Conservation (phyloP, 2,113 vertebrate species). For the Symphodus melops region DNA sequence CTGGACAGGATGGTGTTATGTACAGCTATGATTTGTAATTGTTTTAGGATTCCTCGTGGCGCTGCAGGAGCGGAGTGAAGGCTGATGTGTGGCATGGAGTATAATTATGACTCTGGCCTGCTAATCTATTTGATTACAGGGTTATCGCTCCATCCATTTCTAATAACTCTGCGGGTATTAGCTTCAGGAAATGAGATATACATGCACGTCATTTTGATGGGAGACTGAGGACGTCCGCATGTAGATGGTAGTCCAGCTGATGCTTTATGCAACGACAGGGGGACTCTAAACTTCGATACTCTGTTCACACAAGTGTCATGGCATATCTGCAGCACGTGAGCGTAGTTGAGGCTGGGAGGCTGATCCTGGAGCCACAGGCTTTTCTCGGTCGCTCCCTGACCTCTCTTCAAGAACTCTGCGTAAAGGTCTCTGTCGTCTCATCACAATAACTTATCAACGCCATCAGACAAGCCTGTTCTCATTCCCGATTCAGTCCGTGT, state of each 20-base stretch:
- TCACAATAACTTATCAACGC: neutral
- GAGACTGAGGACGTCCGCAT: neutral
- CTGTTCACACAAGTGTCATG: neutral
- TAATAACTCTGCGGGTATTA: slow-evolving; percentile 32
- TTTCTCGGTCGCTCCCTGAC: too few species aligned
- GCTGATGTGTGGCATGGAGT: neutral
- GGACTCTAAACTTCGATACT: too few species aligned
- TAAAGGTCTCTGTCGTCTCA: neutral
- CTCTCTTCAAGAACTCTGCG: neutral
- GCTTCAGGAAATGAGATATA: slow-evolving; percentile 17
- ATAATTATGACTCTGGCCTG: slow-evolving; percentile 27
- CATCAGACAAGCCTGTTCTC: neutral
- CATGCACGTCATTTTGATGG: slow-evolving; percentile 15
- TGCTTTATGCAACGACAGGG: neutral
- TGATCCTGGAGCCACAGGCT: too few species aligned
- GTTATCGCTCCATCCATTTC: slow-evolving; percentile 25
- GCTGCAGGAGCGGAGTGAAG: neutral
- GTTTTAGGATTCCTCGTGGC: slow-evolving; percentile 13
- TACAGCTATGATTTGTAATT: slow-evolving; percentile 34
- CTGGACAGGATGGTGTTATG: slow-evolving; percentile 17
- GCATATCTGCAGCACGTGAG: neutral
- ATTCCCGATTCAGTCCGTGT: neutral
- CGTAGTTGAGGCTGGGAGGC: neutral
- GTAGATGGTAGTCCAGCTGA: neutral
- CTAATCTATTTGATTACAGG: slow-evolving; percentile 51